Conservation (phyloP, 37 sponge, comb jelly and placozoan genomes). For the Axinella damicornis region DNA sequence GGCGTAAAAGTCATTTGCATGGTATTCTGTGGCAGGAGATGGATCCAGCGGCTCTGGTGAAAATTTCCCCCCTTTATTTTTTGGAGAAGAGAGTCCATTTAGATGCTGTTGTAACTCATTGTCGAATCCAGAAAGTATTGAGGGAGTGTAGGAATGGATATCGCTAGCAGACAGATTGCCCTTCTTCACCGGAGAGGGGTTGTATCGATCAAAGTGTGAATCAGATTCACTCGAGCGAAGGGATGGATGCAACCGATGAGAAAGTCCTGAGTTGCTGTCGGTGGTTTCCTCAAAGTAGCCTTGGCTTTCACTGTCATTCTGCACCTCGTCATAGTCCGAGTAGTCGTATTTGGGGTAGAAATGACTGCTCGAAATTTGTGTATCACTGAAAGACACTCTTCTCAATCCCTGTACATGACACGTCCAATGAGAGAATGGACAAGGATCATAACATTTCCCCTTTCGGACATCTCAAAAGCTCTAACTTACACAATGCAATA, state of each 20-base stretch:
- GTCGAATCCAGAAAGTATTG: constrained; percentile 2
- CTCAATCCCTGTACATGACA: constrained; percentile 3
- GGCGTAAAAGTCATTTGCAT: constrained; percentile 34
- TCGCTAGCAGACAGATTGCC: background rate
- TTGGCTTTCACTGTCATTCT: background rate
- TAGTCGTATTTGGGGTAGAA: constrained; percentile 80
- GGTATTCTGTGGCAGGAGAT: background rate
- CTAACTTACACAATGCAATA: too few relatives aligned
- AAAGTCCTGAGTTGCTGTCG: constrained; percentile 17
- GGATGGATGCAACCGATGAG: constrained; percentile 47
- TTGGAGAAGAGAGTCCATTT: background rate
- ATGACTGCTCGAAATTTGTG: constrained; percentile 21
- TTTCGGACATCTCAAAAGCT: too few relatives aligned
- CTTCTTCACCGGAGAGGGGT: background rate
- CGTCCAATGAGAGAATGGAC: background rate
- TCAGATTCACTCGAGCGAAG: background rate
- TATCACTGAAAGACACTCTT: constrained; percentile 76
- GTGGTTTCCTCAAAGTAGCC: background rate
- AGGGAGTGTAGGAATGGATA: constrained; percentile 14
- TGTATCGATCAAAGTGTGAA: background rate
- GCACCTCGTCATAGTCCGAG: constrained; percentile 63
- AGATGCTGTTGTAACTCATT: background rate
- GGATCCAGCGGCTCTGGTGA: too few relatives aligned
- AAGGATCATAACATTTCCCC: too few relatives aligned
- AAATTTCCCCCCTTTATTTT: background rate